A percentile compares a stretch with the other conserved stretches of the same genome.
phyloP scores from a whole-genome alignment of 1,140 invertebrate species.

The Drosophila kanapiae region DNA sequence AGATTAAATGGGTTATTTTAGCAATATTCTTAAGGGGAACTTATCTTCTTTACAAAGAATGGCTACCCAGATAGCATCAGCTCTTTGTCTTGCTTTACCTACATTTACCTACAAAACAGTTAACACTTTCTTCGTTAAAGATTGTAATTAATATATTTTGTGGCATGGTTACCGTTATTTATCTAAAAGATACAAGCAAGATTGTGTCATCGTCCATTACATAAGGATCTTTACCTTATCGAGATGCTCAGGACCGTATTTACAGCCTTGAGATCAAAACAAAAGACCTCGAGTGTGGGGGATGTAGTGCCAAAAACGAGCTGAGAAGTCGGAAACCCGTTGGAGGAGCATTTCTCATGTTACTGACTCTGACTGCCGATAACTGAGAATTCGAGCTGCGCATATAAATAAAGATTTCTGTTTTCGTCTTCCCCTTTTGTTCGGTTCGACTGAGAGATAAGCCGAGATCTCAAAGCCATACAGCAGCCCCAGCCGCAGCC shows the following conservation, averaged over 20 bases:
- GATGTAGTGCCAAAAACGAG: conserved; percentile 35
- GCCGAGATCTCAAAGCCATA: conserved; percentile 33
- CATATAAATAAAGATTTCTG: conserved; percentile 67
- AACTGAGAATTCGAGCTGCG: conserved; percentile 64
- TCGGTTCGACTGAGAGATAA: conserved; percentile 48
- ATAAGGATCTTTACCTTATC: conserved; percentile 17
- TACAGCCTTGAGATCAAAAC: conserved; percentile 28
- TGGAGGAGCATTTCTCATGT: conserved; percentile 63
- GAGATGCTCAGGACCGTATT: conserved; percentile 14
- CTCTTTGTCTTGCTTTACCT: neutral
- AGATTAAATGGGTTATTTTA: neutral
- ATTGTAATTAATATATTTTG: too few species aligned
- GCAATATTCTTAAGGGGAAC: neutral
- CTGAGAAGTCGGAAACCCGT: conserved; percentile 41
- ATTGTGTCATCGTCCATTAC: neutral
- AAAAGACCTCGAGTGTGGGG: conserved; percentile 18
- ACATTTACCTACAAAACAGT: neutral
- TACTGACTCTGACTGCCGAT: conserved; percentile 54
- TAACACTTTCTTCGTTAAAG: too few species aligned
- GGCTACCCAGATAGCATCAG: too few species aligned
- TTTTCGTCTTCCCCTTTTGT: conserved; percentile 29
- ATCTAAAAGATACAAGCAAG: neutral
- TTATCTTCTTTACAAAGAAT: neutral
- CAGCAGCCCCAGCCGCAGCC: conserved; percentile 14
- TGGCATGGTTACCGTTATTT: neutral